Evolutionary conservation across 2,797 vertebrate genomes (phyloP), one percentile per base, ranked within the genome.

Genomic region (Octomys mimax): DNA sequence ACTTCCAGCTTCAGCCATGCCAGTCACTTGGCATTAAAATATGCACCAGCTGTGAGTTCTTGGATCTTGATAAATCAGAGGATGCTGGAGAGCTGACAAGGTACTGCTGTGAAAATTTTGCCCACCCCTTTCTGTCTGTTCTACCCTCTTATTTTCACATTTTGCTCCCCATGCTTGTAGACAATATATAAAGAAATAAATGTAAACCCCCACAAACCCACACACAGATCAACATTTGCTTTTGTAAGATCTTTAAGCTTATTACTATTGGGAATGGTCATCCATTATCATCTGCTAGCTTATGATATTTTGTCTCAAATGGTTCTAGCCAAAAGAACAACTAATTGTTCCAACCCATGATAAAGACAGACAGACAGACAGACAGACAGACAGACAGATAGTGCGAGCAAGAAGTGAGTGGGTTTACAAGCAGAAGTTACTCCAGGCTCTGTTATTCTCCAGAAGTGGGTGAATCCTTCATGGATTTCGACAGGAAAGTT

Each of bases 11-110:
- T 98, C 96, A 98, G 94, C 97, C 97, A 96, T 95, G 92, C 96
- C 96, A 98, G 97, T 97, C 96, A 97, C 97, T 98, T 98, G 98
- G 98, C 98, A 98, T 97, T 97, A 97, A 98, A 98, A 98, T 96
- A 97, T 97, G 96, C 93, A 97, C 98, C 98, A 98, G 98, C 98
- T 98, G 98, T 97, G 97, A 98, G 95, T 97, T 95, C 98, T 98
- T 98, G 97, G 98, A 98, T 98, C 97, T 97, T 84, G 96, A 97
- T 98, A 98, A 98, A 98, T 98, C 97, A 98, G 97, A 95, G 87
- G 68, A 92, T 97, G 84, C 96, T 98, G 96, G 97, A 97, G 98
- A 97, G 95, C 96, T 98, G 96, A 98, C 96, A 98, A 98, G 96
- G 97, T 91, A 97, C 95, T 98, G 95, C 96, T 98, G 96, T 98